A percentile compares a stretch with the other conserved stretches of the same genome.
Conservation (phyloP, 2,888 invertebrate genomes). For the Willowsia nigromaculata region DNA sequence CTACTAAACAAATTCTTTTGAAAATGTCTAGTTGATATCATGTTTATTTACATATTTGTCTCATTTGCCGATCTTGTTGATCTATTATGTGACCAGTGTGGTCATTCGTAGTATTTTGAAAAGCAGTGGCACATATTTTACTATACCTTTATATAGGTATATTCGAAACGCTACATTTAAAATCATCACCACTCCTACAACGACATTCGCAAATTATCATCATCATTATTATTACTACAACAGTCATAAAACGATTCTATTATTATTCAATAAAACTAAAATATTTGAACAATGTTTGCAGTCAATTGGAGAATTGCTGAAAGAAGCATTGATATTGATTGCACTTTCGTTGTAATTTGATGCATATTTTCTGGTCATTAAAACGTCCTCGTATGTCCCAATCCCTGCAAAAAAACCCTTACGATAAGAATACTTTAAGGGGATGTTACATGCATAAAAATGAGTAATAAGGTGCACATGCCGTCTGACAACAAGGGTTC, state of each 20-base stretch:
- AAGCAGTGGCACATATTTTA: no score
- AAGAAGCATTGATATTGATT: not conserved
- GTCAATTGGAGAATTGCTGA: not conserved
- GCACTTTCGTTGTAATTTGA: no score
- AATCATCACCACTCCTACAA: not conserved
- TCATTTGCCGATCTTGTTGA: not conserved
- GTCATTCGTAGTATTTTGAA: not conserved
- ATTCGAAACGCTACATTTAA: not conserved
- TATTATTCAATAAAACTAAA: not conserved
- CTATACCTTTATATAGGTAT: no score
- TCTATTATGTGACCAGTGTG: not conserved
- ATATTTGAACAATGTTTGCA: not conserved
- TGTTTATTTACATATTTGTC: slow-evolving; percentile 31
- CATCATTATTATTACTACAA: not conserved
- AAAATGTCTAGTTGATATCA: not conserved
- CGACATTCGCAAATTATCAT: not conserved
- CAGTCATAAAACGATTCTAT: not conserved
- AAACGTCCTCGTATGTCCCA: not conserved
- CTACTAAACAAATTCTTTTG: not conserved
- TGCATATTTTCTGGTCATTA: no score
- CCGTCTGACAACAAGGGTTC: not conserved
- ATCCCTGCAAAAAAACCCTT: not conserved
- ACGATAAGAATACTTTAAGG: not conserved
- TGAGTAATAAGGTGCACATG: not conserved
- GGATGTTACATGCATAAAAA: not conserved